A percentile compares a stretch with the other conserved stretches of the same genome.
These are phyloP conservation scores for Lepidonotus clava DNA, from an alignment of 2,888 invertebrate genomes.

Conservation along the genomic window DNA sequence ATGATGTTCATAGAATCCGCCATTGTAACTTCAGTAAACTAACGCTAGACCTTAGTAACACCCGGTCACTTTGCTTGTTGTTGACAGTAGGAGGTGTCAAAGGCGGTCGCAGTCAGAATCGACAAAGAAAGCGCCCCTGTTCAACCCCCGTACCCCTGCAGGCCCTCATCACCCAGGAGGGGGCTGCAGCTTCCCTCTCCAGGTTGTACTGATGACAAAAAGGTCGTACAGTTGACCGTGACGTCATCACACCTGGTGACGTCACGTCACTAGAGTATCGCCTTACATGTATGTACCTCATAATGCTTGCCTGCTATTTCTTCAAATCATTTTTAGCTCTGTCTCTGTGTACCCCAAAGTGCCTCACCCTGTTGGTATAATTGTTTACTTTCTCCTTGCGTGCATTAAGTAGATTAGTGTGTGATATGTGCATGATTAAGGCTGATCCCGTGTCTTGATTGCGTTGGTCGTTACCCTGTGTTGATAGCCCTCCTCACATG, in stretches of 20 bases:
- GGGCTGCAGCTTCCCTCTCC: constrained; percentile 19
- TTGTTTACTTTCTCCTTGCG: too few species aligned
- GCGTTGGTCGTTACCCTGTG: too few species aligned
- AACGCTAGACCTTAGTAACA: constrained; percentile 8
- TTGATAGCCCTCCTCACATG: too few species aligned
- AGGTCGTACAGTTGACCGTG: constrained; percentile 45
- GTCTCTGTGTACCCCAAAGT: too few species aligned
- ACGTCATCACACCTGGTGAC: constrained; percentile 33
- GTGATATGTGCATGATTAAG: too few species aligned
- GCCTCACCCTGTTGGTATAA: too few species aligned
- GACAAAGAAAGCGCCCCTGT: not conserved
- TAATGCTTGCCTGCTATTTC: not conserved
- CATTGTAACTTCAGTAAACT: too few species aligned
- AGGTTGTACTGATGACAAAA: constrained; percentile 29
- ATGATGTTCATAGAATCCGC: too few species aligned
- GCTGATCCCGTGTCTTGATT: too few species aligned
- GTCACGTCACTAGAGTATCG: constrained; percentile 28
- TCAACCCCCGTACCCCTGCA: not conserved
- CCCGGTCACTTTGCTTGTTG: constrained; percentile 25
- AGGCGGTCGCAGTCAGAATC: not conserved
- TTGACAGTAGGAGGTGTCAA: constrained; percentile 16
- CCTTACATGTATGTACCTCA: constrained; percentile 50
- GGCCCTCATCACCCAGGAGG: not conserved
- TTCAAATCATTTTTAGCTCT: too few species aligned
- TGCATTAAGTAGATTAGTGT: too few species aligned